Percentiles rank a stretch among this genome's conserved stretches.
phyloP scores from a whole-genome alignment of 64 coral and sea anemone genomes.

The Stichodactyla mertensii region DNA sequence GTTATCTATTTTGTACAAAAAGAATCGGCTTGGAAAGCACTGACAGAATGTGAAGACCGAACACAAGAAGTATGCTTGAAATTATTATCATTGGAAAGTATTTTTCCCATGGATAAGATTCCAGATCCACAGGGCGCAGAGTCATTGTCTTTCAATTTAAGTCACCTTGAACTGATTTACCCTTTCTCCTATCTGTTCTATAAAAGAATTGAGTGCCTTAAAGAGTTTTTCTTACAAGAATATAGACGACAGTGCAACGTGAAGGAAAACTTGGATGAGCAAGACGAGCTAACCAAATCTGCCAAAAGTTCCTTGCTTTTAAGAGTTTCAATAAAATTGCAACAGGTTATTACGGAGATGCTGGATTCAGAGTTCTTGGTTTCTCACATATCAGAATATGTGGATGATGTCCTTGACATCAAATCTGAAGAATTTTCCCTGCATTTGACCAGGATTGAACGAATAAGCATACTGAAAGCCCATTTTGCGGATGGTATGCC shows the following conservation, averaged over 20 bases:
- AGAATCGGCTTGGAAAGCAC: conserved; percentile 50
- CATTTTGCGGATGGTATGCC: not conserved
- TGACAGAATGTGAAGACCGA: not conserved
- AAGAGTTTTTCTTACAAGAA: conserved; percentile 69
- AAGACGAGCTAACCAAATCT: conserved; percentile 35
- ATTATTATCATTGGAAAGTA: conserved; percentile 32
- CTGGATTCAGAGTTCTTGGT: conserved; percentile 38
- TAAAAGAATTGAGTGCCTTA: conserved; percentile 48
- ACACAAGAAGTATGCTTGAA: conserved; percentile 23
- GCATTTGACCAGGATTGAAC: conserved; percentile 12
- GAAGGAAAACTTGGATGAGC: conserved; percentile 38
- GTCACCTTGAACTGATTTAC: conserved; percentile 41
- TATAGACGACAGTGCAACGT: conserved; percentile 32
- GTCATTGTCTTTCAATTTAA: conserved; percentile 32
- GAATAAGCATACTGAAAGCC: conserved; percentile 50
- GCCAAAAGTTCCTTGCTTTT: conserved; percentile 13
- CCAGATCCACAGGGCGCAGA: conserved; percentile 53
- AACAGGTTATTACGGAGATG: conserved; percentile 52
- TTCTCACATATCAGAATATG: conserved; percentile 32
- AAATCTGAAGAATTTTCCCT: conserved; percentile 40
- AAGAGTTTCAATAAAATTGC: conserved; percentile 41
- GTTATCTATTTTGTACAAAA: conserved; percentile 86
- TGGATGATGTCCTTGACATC: conserved; percentile 76
- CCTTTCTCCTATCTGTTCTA: conserved; percentile 56
- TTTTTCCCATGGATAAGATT: conserved; percentile 45